Percentiles rank a stretch among this genome's conserved stretches.
Evolutionary conservation across 2,113 vertebrate species (phyloP).

Genomic region (Coregonus clupeaformis): DNA sequence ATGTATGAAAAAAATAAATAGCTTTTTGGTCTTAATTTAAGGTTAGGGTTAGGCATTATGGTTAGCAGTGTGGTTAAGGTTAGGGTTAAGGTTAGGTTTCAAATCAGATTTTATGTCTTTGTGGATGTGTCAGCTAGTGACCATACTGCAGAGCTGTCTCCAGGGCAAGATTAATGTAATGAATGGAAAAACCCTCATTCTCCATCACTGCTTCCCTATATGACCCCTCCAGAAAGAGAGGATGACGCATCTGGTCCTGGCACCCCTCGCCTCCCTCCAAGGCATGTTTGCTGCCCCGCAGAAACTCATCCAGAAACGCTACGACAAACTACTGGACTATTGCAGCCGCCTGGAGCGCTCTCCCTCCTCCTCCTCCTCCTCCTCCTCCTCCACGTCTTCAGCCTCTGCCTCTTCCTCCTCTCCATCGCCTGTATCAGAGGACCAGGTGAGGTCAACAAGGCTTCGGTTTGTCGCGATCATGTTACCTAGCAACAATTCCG

Average conservation of each 20-base stretch:
- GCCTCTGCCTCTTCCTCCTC: slow-evolving; percentile 36
- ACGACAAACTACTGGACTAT: slow-evolving; percentile 94
- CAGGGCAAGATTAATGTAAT: too few species aligned
- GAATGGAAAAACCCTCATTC: background rate
- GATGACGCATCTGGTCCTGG: slow-evolving; percentile 79
- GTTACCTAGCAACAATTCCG: too few species aligned
- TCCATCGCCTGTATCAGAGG: slow-evolving; percentile 59
- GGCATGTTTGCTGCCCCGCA: slow-evolving; percentile 89
- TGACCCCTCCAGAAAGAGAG: slow-evolving; percentile 73
- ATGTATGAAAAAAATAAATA: too few species aligned
- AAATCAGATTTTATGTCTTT: too few species aligned
- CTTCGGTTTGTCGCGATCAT: too few species aligned
- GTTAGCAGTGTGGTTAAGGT: too few species aligned
- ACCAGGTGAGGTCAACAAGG: slow-evolving; percentile 49
- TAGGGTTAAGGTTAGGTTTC: too few species aligned
- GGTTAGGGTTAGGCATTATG: too few species aligned
- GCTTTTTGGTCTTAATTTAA: too few species aligned
- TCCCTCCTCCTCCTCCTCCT: too few species aligned
- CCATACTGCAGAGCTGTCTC: too few species aligned
- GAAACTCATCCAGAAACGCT: slow-evolving; percentile 97
- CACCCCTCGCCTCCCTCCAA: slow-evolving; percentile 82
- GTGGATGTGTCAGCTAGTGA: too few species aligned
- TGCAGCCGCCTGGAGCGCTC: slow-evolving; percentile 82
- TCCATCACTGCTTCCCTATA: background rate
- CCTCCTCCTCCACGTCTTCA: slow-evolving; percentile 45